Conservation (phyloP, 2,113 vertebrate genomes). For the human region GRCh38 chr3:43697001-43697500, state of each 20-base stretch:
- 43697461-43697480: background rate
- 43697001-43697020: background rate
- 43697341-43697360: background rate
- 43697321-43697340: constrained; percentile 33
- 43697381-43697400: background rate
- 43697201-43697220: background rate
- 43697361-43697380: constrained; percentile 46
- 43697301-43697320: constrained; percentile 31
- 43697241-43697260: background rate
- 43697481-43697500: background rate
- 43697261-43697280: background rate
- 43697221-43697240: background rate
- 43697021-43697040: background rate
- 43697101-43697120: background rate
- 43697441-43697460: background rate
- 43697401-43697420: background rate
- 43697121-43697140: background rate
- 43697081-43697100: background rate
- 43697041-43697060: background rate
- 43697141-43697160: background rate
- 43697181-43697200: background rate
- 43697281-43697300: background rate
- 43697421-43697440: constrained; percentile 3
- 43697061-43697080: background rate
- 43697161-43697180: background rate